Evolutionary conservation across 2,113 vertebrate species (phyloP), one percentile per base, ranked within the genome.

Genomic region (Ophthalmotilapia sp.): DNA sequence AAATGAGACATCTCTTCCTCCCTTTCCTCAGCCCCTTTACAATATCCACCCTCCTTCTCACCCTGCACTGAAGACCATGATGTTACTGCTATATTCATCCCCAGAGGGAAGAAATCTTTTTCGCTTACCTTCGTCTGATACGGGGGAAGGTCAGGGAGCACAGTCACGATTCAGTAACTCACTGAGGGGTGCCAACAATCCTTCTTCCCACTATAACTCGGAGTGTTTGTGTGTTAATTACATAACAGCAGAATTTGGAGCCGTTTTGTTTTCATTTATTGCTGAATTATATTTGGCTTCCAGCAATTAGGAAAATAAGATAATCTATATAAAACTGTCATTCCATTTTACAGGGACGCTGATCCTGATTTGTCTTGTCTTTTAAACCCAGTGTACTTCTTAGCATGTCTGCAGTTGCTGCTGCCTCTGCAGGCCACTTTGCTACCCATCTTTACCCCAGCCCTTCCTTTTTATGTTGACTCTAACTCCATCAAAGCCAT

Each of bases 91-190:
- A 85, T 21, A 87, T 83, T 88, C 81, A 53, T 88, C 81, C 79
- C 84, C 68, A 38, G 87, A 83, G 75, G 75, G 79, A 62, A 84
- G 83, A 89, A 54, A 65, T 77, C 51, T 60, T 56, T 82, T 81
- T 49, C 9, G 5, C 31, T 23, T 23, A 6, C 70, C 77, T 38
- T 80, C 19, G 19, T 81, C 80, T 47, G 29, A 87, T 86, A 53
- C 9, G 33, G 38, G 49, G 14, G 58, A 82, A 84, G 88, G 90
- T 93, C 84, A 80, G 55, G 83, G 87, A 60, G 77, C 82, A 82
- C 56, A 33, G 42, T 86, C 26, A 31, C 45, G 60, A 83, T 79
- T 49, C 45, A 45, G 83, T 80, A 68, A 86, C 62, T 87, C 51
- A 81, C 4, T 77, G 51, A 70, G 73, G 54, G 81, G 62, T 77